Base-by-base conservation (phyloP, 64 coral and sea anemone genomes). In the Montipora capricornis region DNA sequence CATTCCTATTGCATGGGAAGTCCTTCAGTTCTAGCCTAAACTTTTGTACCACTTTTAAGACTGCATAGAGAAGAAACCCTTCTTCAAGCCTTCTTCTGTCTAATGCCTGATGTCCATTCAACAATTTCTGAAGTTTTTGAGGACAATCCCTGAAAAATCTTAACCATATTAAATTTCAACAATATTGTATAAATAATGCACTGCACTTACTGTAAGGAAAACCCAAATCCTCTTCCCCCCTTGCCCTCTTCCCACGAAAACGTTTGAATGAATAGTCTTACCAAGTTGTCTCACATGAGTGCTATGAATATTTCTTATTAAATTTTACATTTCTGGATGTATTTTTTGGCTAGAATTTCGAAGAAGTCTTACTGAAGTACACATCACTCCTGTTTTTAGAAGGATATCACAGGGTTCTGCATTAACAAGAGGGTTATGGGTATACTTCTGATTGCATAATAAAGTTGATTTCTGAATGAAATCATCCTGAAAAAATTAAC, bases 1-100 rank as follows among this genome's bases (percentile, higher is more conserved):
- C 55, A 86, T 86, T 86, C n/a, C 57, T 67, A 44, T 86, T 67
- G 59, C 45, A 86, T 64, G 82, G 82, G n/a, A 68, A 68, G 59
- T 44, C 45, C n/a, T 57, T 47, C 51, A 86, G 17, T n/a, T 62
- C n/a, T 7, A 70, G 20, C 15, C 44, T 13, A 69, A 68, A 62
- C 61, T 86, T 86, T 6, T 62, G 8, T 45, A 62, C 15, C 19
- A 86, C 82, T 17, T 68, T 12, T 37, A 86, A 44, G 3, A 68
- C 19, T 20, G 51, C 82, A 68, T 68, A 47, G 2, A 68, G 47
- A 9, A 86, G 61, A 86, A 86, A 86, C 16, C 58, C 82, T 62
- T 86, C 61, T 62, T 86, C 57, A 13, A 86, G 61, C 44, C 82
- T 86, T 86, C 82, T 86, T 86, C 82, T 86, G 9, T 86, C 82